Conservation (phyloP, 2,113 vertebrate genomes). For the Prionailurus viverrinus region DNA sequence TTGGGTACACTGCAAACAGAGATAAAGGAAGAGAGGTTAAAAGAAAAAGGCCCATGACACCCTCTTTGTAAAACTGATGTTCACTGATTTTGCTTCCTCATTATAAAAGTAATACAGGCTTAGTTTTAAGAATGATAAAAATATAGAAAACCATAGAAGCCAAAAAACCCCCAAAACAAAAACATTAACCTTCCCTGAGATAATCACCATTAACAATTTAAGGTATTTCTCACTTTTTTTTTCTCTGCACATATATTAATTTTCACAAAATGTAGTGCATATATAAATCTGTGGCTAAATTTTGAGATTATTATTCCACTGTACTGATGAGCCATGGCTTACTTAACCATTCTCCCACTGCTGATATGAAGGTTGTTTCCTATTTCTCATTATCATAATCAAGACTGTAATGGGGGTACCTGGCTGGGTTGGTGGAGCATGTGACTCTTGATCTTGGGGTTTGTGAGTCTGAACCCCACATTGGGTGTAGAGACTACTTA, state of each 20-base stretch:
- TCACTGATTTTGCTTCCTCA: background rate
- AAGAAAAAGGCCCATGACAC: background rate
- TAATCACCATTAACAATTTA: background rate
- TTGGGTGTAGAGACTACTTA: background rate
- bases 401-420: background rate
- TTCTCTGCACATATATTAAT: background rate
- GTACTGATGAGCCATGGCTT: background rate
- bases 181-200: background rate
- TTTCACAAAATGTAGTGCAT: background rate
- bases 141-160: background rate
- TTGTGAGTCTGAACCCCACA: background rate
- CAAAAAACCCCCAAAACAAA: background rate
- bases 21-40: constrained; percentile 53
- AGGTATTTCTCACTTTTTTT: background rate
- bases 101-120: background rate
- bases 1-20: constrained; percentile 91
- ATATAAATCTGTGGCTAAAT: background rate
- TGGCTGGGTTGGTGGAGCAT: background rate
- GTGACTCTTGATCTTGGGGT: background rate
- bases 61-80: background rate
- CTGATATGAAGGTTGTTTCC: background rate
- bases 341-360: background rate
- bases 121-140: constrained; percentile 53
- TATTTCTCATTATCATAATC: constrained; percentile 38
- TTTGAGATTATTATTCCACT: background rate